Evolutionary conservation across 2,113 vertebrate genomes (phyloP).

Genomic region (Lipotes vexillifer): DNA sequence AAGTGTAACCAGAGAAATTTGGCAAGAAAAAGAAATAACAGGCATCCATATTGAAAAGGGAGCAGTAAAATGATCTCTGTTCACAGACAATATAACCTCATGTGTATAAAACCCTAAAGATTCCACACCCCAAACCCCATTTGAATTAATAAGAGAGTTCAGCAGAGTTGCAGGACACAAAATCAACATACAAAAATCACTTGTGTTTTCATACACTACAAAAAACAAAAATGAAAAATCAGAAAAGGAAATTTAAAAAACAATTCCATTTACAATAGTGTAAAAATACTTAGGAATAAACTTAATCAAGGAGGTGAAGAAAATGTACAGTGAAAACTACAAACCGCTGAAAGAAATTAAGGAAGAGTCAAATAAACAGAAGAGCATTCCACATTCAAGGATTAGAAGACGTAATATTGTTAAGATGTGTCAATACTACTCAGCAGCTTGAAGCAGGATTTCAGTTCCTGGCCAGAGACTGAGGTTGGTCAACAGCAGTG

Average conservation of each 20-base stretch:
- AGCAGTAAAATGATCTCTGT: background rate
- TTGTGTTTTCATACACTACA: background rate
- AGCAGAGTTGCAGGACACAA: background rate
- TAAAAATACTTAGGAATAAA: background rate
- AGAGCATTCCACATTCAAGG: background rate
- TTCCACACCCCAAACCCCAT: background rate
- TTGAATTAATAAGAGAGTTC: background rate
- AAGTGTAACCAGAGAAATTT: background rate
- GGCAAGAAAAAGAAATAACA: background rate
- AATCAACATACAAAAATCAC: background rate
- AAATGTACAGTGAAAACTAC: background rate
- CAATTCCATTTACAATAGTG: background rate
- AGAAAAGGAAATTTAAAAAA: background rate
- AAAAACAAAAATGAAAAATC: background rate
- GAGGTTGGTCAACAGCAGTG: no score
- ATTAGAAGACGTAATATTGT: background rate
- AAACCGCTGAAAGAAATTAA: background rate
- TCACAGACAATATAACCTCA: background rate
- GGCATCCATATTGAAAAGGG: background rate
- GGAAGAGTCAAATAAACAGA: background rate
- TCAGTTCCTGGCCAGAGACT: no score
- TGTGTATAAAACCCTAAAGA: background rate
- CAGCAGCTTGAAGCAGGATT: no score
- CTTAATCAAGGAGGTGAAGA: background rate
- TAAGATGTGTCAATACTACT: background rate